Evolutionary conservation across 2,888 invertebrate genomes (phyloP), one percentile per base, ranked within the genome.

Genomic region (Lamellibrachia satsuma): DNA sequence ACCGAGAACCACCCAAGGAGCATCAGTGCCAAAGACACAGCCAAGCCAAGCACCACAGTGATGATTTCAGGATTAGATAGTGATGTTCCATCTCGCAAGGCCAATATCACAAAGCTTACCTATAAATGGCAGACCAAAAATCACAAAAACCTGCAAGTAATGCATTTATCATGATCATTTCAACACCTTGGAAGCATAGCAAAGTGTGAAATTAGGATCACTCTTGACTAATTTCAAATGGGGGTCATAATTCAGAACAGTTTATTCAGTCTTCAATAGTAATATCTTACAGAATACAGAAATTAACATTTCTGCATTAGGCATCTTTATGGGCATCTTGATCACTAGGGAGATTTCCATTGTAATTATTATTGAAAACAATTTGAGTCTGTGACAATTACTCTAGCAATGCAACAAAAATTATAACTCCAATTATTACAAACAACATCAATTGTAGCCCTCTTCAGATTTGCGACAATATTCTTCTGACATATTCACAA

Each of bases 91-190:
- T 96, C 94, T 90, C 94, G 94, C 93, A 96, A 92, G 0, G 95
- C 95, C 90, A 96, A 93, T 11, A 95, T 93, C 0, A 96, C 95
- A 93, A 96, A 94, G 93, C 96, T 96, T 3, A 95, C 93, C 96
- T 96, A 93, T 0, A 94, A 94, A 52, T 75, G n/a, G n/a, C 22
- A 91, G 11, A 52, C 55, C 52, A 39, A 51, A 11, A 22, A 9
- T 90, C 8, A 15, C 7, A 51, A 52, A 9, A 51, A 52, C 90
- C 39, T 27, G 51, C 22, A 91, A 11, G n/a, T 93, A 55, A 8
- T 57, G 15, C 52, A n/a, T 11, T 15, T 15, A 75, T 75, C 75
- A 3, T 22, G 22, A 15, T 9, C 2, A 75, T 6, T 75, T 75
- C 15, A 22, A 75, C 75, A 15, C 4, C 75, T 75, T n/a, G 15